These are phyloP conservation scores for Metridium senile DNA, from an alignment of 92 coral and sea anemone genomes.

Conservation along the genomic window DNA sequence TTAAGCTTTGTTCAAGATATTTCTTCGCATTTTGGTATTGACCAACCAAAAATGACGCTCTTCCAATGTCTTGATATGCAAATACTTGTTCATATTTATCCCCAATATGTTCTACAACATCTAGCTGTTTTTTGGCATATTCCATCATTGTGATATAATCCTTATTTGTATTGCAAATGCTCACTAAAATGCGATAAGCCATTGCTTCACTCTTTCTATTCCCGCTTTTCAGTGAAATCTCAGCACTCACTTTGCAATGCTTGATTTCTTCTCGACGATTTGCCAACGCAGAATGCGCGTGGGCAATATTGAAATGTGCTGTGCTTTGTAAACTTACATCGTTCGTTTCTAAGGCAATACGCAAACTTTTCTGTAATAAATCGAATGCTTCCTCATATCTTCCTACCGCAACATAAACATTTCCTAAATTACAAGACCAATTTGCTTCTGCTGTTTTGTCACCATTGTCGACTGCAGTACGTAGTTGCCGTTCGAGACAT, in stretches of 20 bases:
- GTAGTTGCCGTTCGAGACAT: neutral
- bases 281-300: neutral
- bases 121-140: slow-evolving; percentile 4
- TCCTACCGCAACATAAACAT: neutral
- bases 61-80: slow-evolving; percentile 1
- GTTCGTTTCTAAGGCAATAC: neutral
- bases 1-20: neutral
- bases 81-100: neutral
- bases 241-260: neutral
- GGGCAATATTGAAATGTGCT: slow-evolving; percentile 8
- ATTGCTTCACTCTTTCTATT: neutral
- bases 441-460: neutral
- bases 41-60: neutral
- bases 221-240: neutral
- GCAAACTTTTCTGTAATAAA: neutral
- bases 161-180: neutral
- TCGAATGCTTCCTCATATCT: slow-evolving; percentile 6
- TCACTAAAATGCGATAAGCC: neutral
- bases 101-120: neutral
- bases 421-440: neutral
- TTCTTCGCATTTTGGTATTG: neutral
- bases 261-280: slow-evolving; percentile 1
- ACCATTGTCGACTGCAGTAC: neutral
- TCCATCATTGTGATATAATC: slow-evolving; percentile 7
- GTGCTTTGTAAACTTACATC: neutral